A percentile compares a stretch with the other conserved stretches of the same genome.
Evolutionary conservation across 1,140 invertebrate genomes (phyloP).

Genomic region (Diabrotica virgifera): DNA sequence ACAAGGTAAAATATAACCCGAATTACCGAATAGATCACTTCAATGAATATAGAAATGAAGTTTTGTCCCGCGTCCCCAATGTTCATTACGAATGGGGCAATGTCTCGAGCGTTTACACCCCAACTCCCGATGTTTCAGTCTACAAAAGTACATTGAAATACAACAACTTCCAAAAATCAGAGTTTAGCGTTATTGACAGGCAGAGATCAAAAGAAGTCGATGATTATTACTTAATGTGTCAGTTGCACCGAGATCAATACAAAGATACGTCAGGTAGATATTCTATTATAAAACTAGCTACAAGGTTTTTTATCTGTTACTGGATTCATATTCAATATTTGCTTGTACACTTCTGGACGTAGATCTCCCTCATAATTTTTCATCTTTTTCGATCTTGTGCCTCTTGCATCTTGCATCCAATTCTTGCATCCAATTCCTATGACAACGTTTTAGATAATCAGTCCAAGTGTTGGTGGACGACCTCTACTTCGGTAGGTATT

Average conservation of each 20-base stretch:
- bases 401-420: too few species aligned
- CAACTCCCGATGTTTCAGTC: conserved; percentile 50
- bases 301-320: too few species aligned
- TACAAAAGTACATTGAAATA: conserved; percentile 44
- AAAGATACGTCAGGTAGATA: conserved; percentile 50
- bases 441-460: too few species aligned
- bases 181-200: conserved; percentile 51
- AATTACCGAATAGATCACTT: conserved; percentile 39
- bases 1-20: conserved; percentile 32
- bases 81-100: conserved; percentile 47
- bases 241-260: conserved; percentile 57
- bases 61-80: conserved; percentile 43
- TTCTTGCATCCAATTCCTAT: too few species aligned
- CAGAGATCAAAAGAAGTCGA: conserved; percentile 53
- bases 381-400: too few species aligned
- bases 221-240: conserved; percentile 56
- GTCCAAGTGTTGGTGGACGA: too few species aligned
- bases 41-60: conserved; percentile 46
- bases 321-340: too few species aligned
- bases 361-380: too few species aligned
- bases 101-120: conserved; percentile 47
- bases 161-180: conserved; percentile 37
- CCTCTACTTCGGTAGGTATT: too few species aligned
- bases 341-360: too few species aligned
- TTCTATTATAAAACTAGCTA: too few species aligned